Evolutionary conservation across 2,888 invertebrate species (phyloP).

Genomic region (Eucriotettix oculatus): DNA sequence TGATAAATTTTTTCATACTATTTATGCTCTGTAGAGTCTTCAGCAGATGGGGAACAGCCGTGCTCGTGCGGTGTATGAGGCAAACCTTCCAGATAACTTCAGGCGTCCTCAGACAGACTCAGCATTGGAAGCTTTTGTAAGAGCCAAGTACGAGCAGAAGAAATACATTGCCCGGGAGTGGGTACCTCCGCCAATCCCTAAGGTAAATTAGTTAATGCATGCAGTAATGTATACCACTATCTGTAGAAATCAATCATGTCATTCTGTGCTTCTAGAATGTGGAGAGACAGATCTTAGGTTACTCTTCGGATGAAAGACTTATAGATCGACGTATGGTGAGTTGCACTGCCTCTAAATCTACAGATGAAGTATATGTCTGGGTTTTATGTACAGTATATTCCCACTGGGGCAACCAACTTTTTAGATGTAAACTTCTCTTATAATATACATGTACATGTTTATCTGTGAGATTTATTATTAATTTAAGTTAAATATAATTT

Average conservation of each 20-base stretch:
- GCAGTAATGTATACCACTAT: background rate
- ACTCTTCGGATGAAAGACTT: too few relatives aligned
- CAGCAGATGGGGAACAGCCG: constrained; percentile 98
- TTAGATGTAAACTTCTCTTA: too few relatives aligned
- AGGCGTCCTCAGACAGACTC: constrained; percentile 89
- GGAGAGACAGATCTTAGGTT: too few relatives aligned
- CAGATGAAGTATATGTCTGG: background rate
- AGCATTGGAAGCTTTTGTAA: constrained; percentile 85
- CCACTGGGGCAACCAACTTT: too few relatives aligned
- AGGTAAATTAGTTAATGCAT: constrained; percentile 30
- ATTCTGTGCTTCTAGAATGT: too few relatives aligned
- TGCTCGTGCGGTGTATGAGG: constrained; percentile 93
- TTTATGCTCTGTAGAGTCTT: constrained; percentile 46
- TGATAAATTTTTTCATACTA: constrained; percentile 7
- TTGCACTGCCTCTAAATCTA: too few relatives aligned
- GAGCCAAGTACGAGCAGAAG: constrained; percentile 97
- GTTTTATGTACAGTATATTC: too few relatives aligned
- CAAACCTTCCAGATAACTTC: constrained; percentile 89
- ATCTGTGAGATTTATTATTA: too few relatives aligned
- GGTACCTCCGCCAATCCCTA: constrained; percentile 75
- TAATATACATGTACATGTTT: too few relatives aligned
- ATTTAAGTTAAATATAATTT: too few relatives aligned
- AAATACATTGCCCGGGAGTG: constrained; percentile 97
- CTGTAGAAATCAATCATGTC: too few relatives aligned
- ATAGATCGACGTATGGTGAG: too few relatives aligned